A percentile compares a stretch with the other conserved stretches of the same genome.
Evolutionary conservation across 2,888 invertebrate genomes (phyloP).

Genomic region (Catocala nupta): DNA sequence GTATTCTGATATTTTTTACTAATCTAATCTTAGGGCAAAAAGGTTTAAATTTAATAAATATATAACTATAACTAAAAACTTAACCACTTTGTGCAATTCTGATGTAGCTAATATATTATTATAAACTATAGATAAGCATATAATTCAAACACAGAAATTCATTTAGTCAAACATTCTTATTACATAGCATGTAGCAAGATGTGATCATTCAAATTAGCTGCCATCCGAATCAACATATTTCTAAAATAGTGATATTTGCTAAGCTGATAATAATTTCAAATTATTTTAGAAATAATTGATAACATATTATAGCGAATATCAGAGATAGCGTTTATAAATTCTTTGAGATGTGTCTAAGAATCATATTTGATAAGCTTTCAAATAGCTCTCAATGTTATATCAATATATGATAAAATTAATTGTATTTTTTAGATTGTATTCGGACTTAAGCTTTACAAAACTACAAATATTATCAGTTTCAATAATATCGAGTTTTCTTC

Average conservation of each 20-base stretch:
- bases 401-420: not conserved
- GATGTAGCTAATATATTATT: slow-evolving; percentile 21
- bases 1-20: slow-evolving; percentile 9
- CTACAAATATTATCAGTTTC: slow-evolving; percentile 61
- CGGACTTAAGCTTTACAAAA: slow-evolving; percentile 48
- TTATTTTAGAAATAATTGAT: too few species aligned
- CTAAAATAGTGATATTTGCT: not conserved
- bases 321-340: too few species aligned
- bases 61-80: slow-evolving; percentile 4
- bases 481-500: slow-evolving; percentile 64
- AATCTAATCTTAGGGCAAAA: not conserved
- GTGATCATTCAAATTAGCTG: slow-evolving; percentile 50
- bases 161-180: slow-evolving; percentile 62
- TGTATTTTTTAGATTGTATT: slow-evolving; percentile 8
- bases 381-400: too few species aligned
- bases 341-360: too few species aligned
- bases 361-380: too few species aligned
- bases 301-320: too few species aligned
- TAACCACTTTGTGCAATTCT: slow-evolving; percentile 78
- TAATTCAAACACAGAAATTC: slow-evolving; percentile 3
- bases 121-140: slow-evolving; percentile 16
- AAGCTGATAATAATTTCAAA: too few species aligned
- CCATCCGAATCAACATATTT: slow-evolving; percentile 21
- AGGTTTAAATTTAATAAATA: too few species aligned
- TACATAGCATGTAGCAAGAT: slow-evolving; percentile 69